These are phyloP conservation scores for Galeopsomyia nigrocyanea DNA, from an alignment of 2,888 invertebrate species.

Conservation along the genomic window DNA sequence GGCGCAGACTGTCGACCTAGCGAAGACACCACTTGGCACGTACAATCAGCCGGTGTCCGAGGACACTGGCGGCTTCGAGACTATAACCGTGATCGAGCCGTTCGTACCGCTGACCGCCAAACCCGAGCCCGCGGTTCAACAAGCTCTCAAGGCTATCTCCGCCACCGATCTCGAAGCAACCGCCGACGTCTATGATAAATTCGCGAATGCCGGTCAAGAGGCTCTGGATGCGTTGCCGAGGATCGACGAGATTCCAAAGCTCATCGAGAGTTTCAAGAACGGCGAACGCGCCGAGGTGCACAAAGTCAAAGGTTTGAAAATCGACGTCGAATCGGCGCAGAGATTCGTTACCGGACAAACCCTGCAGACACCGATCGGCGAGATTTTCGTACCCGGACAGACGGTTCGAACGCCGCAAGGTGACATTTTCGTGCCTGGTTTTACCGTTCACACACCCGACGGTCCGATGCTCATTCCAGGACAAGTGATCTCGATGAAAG, in stretches of 20 bases:
- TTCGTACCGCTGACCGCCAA: slow-evolving; percentile 72
- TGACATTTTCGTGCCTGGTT: slow-evolving; percentile 79
- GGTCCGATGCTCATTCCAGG: slow-evolving; percentile 82
- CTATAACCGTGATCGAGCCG: slow-evolving; percentile 75
- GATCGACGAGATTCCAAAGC: slow-evolving; percentile 75
- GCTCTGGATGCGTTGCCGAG: slow-evolving; percentile 75
- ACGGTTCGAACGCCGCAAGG: slow-evolving; percentile 79
- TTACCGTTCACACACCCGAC: slow-evolving; percentile 78
- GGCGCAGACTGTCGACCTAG: slow-evolving; percentile 71
- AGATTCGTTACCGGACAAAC: slow-evolving; percentile 82
- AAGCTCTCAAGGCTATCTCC: slow-evolving; percentile 72
- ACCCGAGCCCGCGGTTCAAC: slow-evolving; percentile 69
- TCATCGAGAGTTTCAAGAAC: slow-evolving; percentile 71
- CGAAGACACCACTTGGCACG: slow-evolving; percentile 61
- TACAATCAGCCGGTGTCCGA: slow-evolving; percentile 70
- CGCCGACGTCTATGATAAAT: slow-evolving; percentile 74
- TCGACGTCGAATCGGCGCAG: slow-evolving; percentile 78
- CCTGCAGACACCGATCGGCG: slow-evolving; percentile 78
- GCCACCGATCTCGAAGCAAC: slow-evolving; percentile 74
- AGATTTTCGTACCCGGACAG: slow-evolving; percentile 82
- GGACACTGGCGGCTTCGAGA: slow-evolving; percentile 73
- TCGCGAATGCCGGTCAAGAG: slow-evolving; percentile 70
- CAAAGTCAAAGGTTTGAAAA: slow-evolving; percentile 75
- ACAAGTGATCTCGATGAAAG: slow-evolving; percentile 72
- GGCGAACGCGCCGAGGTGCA: slow-evolving; percentile 75